Evolutionary conservation across 2,888 invertebrate genomes (phyloP), one percentile per base, ranked within the genome.

Genomic region (Dascillus cervinus): DNA sequence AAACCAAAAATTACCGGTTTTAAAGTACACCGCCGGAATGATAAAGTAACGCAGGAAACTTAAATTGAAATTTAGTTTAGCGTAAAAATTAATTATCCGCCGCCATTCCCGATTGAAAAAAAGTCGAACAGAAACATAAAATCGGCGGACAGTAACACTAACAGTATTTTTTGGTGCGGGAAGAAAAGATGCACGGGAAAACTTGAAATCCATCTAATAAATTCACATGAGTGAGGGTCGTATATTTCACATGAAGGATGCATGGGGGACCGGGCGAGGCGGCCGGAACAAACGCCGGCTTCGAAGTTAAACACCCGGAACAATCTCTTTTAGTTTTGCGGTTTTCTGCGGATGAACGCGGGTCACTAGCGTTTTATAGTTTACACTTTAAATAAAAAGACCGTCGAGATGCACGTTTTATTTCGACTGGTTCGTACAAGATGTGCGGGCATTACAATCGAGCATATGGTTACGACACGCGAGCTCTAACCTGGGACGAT

Each of bases 381-480:
- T 34, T 38, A 35, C 39, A 39, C 39, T 35, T 39, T 39, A 35
- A 29, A 32, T 29, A 32, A 30, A 35, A 32, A 39, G 31, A 31
- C 28, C 22, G 5, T 17, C 17, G 8, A 17, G 17, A 17, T 6
- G 4, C 17, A 17, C 4, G 17, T 17, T 17, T 17, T 17, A n/a
- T 17, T 17, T 4, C 17, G 8, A 4, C 5, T 17, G 8, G 17
- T 4, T 8, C 17, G 8, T 17, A 8, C 5, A 17, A 8, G 17
- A 17, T 17, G 17, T 50, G 46, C 46, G 48, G 47, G 46, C 49
- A 51, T 46, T 50, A 45, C 50, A 43, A 47, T 46, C n/a, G n/a
- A 46, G 51, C 56, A 53, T 52, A 50, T 55, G 56, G 51, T 40
- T 41, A 45, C 48, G 57, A 57, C 55, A 56, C 53, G 48, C 49